Base-by-base conservation (phyloP, 30 jellyfish, hydroid and myxozoan species). In the Catostylus mosaicus region DNA sequence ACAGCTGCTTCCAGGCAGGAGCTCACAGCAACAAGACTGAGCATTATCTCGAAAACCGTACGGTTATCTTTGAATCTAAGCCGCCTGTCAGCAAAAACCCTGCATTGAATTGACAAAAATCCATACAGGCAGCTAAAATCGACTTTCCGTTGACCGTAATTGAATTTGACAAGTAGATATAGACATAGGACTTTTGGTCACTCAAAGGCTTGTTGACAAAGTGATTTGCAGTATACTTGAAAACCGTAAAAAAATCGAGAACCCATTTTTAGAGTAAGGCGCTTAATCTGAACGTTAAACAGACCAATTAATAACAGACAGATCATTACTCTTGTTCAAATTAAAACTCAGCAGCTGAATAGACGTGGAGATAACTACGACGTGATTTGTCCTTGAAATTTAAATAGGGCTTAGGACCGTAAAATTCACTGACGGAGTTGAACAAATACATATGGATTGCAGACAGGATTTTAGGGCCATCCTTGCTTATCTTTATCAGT, bases 141-240 rank as follows among this genome's bases (percentile, higher is more conserved):
- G 26, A 59, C 36, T n/a, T 59, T 29, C 71, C 1, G 20, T 29
- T n/a, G 10, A 23, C 3, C 1, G 26, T 23, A 24, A 59, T 59
- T n/a, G 71, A 59, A 59, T 59, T 26, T 59, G 4, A 22, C 11
- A 59, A 16, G 71, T 16, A 59, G 71, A 10, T 29, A 27, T 59
- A 3, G 20, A 37, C 71, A 19, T 1, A 59, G 19, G 71, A 27
- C 24, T 59, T 59, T 23, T 23, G 19, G 18, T 29, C 4, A 4
- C n/a, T 59, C 71, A 59, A 59, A 35, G 71, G 26, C 5, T 23
- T 59, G 40, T 59, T 59, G 36, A 59, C 36, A n/a, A 27, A 59
- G 40, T n/a, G 40, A 59, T 59, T 59, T 59, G 71, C 36, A 5
- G 23, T 59, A 23, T 59, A 24, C 71, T 59, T 59, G 36, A 59